Conservation (phyloP, 2,797 vertebrate genomes). For the Falco naumanni region DNA sequence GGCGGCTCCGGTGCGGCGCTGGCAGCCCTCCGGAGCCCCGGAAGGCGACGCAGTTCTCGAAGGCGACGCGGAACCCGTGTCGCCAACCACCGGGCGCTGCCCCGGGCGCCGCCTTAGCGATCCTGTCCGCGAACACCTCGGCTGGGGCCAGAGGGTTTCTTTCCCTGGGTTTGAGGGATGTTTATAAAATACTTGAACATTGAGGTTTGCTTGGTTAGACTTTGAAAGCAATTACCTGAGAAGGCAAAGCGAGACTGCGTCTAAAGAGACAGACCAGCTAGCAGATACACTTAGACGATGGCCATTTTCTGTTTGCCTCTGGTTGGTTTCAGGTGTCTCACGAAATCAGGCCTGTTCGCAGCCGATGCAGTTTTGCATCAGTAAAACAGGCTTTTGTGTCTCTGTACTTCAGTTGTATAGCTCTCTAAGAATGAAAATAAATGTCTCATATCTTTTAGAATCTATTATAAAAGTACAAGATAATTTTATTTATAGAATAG, state of each 20-base stretch:
- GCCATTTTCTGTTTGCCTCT: no score
- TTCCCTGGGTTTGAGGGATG: not conserved
- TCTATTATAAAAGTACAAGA: no score
- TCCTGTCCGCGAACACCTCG: rapidly evolving
- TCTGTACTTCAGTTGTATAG: rapidly evolving
- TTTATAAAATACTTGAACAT: rapidly evolving
- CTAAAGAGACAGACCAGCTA: rapidly evolving
- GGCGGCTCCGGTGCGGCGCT: not conserved
- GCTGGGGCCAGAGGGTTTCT: not conserved
- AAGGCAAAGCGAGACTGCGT: rapidly evolving
- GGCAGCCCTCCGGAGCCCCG: rapidly evolving
- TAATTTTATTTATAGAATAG: not conserved
- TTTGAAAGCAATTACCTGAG: rapidly evolving
- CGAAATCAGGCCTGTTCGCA: rapidly evolving
- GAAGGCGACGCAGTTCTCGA: rapidly evolving
- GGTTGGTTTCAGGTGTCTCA: rapidly evolving
- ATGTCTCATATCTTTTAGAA: not conserved
- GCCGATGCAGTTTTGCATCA: rapidly evolving
- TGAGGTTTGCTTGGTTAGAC: rapidly evolving
- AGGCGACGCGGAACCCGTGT: rapidly evolving
- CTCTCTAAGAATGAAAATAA: not conserved
- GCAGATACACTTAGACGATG: rapidly evolving
- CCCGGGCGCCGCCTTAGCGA: rapidly evolving
- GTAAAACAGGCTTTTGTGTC: no score
- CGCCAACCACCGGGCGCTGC: rapidly evolving